These are phyloP conservation scores for Drosophila antonietae DNA, from an alignment of 2,888 invertebrate species.

Conservation along the genomic window DNA sequence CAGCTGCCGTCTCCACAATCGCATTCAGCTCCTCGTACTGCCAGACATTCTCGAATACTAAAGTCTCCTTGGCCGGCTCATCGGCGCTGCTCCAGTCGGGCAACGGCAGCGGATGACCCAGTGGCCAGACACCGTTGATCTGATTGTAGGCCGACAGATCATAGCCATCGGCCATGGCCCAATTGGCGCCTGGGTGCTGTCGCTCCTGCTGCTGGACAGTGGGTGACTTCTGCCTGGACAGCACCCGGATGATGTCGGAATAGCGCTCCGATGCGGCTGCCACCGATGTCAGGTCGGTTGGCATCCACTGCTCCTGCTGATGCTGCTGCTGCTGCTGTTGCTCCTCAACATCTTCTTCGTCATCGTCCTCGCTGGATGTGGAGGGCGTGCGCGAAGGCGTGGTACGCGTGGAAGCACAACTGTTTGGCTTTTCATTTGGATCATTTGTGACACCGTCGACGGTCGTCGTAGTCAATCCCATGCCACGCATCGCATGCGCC, in stretches of 20 bases:
- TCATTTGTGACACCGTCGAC: constrained; percentile 62
- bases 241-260: constrained; percentile 77
- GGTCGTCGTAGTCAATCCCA: constrained; percentile 84
- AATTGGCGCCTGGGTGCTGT: constrained; percentile 40
- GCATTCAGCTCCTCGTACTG: constrained; percentile 92
- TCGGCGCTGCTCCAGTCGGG: constrained; percentile 88
- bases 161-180: constrained; percentile 83
- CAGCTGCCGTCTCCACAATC: constrained; percentile 91
- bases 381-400: constrained; percentile 36
- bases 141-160: constrained; percentile 85
- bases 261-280: constrained; percentile 80
- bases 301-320: constrained; percentile 50
- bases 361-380: constrained; percentile 74
- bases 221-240: constrained; percentile 38
- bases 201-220: not conserved
- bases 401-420: constrained; percentile 36
- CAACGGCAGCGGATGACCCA: constrained; percentile 90
- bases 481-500: constrained; percentile 81
- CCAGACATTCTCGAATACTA: constrained; percentile 84
- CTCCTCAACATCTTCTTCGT: constrained; percentile 54
- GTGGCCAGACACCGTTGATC: constrained; percentile 87
- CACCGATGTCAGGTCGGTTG: constrained; percentile 81
- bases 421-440: constrained; percentile 68
- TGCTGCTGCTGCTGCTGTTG: constrained; percentile 20
- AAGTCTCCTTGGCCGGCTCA: constrained; percentile 84